Base-by-base conservation (phyloP, 2,113 vertebrate genomes). In the Electrona antarctica region DNA sequence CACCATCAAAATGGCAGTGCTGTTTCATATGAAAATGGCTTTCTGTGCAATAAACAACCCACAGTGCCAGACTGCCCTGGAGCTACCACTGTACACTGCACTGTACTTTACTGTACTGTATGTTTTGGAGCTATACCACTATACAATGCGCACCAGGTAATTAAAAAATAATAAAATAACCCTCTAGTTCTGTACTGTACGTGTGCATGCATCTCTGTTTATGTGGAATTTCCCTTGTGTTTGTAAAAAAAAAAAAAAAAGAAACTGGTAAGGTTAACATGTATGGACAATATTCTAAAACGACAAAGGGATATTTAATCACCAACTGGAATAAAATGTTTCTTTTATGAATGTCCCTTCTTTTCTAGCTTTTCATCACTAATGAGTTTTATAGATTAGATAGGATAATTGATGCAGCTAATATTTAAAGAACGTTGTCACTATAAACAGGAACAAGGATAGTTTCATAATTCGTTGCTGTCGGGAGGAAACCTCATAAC, bases 251-350 rank as follows among this genome's bases (percentile, higher is more conserved):
- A 41, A 41, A 41, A 41, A 41, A 41, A 33, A 33, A 33, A 33
- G 4, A 4, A 63, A 46, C 47, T 65, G 47, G 45, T 47, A 14
- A 21, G 21, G 21, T 21, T 21, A 21, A 29, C 45, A 45, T 54
- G 52, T 48, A 74, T 45, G 68, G 29, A 69, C 41, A 21, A 56
- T n/a, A 64, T 61, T 46, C 64, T 8, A 55, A 41, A 41, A 14
- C 60, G 63, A 13, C 28, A 0, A 7, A 61, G 64, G 65, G 54
- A 29, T 58, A 21, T 52, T 62, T 14, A 10, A 65, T 11, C 0
- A 65, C 59, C 62, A 81, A 71, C 50, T 77, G 64, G 13, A 83
- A 85, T 85, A 78, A 83, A 83, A 63, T 51, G 5, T 57, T 3
- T 71, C 50, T 71, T 58, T 56, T 56, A 50, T 50, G 49, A 50